A percentile compares a stretch with the other conserved stretches of the same genome.
Evolutionary conservation across 1,140 invertebrate genomes (phyloP).

Genomic region (Aphis gossypii): DNA sequence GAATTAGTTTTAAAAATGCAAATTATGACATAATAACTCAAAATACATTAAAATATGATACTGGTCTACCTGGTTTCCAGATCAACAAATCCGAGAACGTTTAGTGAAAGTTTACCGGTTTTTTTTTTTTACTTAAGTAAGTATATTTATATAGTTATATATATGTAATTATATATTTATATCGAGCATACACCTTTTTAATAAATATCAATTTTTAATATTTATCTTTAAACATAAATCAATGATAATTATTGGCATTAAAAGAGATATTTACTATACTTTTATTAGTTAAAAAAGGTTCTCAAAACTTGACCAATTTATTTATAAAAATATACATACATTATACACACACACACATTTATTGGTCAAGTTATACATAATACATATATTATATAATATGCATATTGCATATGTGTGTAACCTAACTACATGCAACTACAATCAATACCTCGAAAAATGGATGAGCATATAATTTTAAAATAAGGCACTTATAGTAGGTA

Average conservation of each 20-base stretch:
- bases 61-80: background rate
- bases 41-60: background rate
- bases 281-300: background rate
- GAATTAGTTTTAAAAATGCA: background rate
- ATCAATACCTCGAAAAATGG: background rate
- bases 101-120: conserved; percentile 49
- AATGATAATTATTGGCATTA: background rate
- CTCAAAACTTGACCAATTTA: background rate
- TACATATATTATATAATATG: background rate
- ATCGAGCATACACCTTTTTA: background rate
- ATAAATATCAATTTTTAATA: background rate
- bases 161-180: background rate
- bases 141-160: too few species aligned
- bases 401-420: background rate
- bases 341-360: too few species aligned
- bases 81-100: conserved; percentile 33
- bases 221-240: background rate
- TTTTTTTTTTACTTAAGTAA: conserved; percentile 12
- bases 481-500: background rate
- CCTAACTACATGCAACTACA: background rate
- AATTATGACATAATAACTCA: conserved; percentile 44
- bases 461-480: background rate
- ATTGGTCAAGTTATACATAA: too few species aligned
- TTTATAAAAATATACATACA: background rate
- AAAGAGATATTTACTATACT: too few species aligned